Evolutionary conservation across 1,140 invertebrate species (phyloP).

Genomic region (Phthorimaea operculella): DNA sequence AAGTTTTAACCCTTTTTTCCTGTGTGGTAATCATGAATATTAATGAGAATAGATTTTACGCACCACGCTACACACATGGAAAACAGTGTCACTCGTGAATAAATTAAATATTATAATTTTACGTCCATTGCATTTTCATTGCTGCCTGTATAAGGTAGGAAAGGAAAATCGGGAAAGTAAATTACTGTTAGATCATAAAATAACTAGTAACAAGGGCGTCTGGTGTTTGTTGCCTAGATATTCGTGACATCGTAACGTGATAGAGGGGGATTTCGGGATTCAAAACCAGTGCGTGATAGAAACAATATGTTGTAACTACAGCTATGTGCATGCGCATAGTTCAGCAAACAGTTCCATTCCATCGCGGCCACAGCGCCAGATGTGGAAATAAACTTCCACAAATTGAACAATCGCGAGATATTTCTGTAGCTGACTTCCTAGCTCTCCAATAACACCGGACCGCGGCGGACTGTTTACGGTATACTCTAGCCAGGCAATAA

Average conservation of each 20-base stretch:
- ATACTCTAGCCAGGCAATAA: neutral
- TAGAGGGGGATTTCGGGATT: too few relatives aligned
- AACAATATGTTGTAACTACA: neutral
- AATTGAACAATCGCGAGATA: conserved; percentile 20
- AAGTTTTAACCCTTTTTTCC: conserved; percentile 7
- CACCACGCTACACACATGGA: conserved; percentile 5
- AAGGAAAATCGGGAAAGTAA: neutral
- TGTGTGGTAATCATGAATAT: conserved; percentile 14
- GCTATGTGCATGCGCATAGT: neutral
- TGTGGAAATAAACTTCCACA: conserved; percentile 15
- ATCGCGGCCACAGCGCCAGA: conserved; percentile 4
- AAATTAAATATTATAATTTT: conserved; percentile 7
- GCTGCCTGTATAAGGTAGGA: neutral
- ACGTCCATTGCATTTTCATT: conserved; percentile 1
- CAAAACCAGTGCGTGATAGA: too few relatives aligned
- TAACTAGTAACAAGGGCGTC: too few relatives aligned
- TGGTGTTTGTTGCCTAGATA: too few relatives aligned
- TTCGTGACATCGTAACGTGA: too few relatives aligned
- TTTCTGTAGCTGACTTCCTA: conserved; percentile 16
- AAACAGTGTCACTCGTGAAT: conserved; percentile 12
- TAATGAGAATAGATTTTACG: conserved; percentile 7
- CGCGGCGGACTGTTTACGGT: neutral
- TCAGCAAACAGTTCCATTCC: neutral
- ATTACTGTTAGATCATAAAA: neutral
- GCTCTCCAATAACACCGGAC: conserved; percentile 4